phyloP scores from a whole-genome alignment of 2,888 invertebrate genomes.

The Theodoxus fluviatilis region DNA sequence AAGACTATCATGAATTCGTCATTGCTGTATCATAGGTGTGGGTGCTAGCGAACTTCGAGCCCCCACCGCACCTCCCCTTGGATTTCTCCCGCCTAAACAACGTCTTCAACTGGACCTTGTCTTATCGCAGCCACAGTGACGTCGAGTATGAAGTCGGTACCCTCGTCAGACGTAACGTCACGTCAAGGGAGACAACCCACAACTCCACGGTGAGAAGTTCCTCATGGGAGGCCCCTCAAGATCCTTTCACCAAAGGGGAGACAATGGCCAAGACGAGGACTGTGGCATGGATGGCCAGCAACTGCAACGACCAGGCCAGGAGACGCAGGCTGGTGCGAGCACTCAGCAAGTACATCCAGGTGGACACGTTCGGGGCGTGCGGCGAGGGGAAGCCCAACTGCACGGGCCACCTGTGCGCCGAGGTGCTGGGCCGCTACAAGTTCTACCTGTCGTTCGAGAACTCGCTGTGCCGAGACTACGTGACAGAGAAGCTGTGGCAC shows the following conservation, averaged over 20 bases:
- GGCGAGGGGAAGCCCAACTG: slow-evolving; percentile 10
- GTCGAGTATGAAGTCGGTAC: neutral
- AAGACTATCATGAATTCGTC: no score
- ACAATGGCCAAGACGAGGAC: neutral
- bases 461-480: slow-evolving; percentile 30
- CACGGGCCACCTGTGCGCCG: neutral
- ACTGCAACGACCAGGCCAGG: neutral
- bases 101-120: slow-evolving; percentile 15
- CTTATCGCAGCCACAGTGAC: neutral
- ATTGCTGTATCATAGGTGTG: no score
- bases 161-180: neutral
- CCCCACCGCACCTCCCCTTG: neutral
- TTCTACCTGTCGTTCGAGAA: slow-evolving; percentile 36
- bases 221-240: no score
- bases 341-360: slow-evolving; percentile 24
- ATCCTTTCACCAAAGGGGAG: no score
- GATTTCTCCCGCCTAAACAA: neutral
- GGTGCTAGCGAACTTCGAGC: neutral
- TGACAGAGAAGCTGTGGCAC: slow-evolving; percentile 32
- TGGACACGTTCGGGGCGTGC: slow-evolving; percentile 30
- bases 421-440: slow-evolving; percentile 23
- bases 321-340: slow-evolving; percentile 1
- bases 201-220: no score
- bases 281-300: slow-evolving; percentile 19
- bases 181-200: no score